These are phyloP conservation scores for Apogon hyalosoma DNA, from an alignment of 2,797 vertebrate species.

Conservation along the genomic window DNA sequence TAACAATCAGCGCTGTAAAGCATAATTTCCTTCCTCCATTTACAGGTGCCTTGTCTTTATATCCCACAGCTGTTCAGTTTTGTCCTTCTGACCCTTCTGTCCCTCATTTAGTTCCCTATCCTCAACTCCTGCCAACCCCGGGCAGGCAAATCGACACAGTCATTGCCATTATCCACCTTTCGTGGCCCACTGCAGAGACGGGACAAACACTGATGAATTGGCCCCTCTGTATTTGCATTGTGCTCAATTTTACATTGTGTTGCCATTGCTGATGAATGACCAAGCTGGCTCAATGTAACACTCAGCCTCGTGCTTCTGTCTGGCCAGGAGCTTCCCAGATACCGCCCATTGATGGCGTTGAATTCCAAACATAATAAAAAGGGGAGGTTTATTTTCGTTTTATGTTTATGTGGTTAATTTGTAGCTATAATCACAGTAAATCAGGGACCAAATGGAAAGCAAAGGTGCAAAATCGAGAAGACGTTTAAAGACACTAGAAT, in stretches of 20 bases:
- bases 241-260: slow-evolving; percentile 67
- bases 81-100: slow-evolving; percentile 43
- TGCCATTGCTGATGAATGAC: slow-evolving; percentile 61
- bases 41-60: slow-evolving; percentile 40
- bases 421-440: neutral
- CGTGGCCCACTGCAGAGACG: slow-evolving; percentile 32
- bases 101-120: slow-evolving; percentile 39
- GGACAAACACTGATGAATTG: slow-evolving; percentile 69
- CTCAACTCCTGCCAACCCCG: slow-evolving; percentile 52
- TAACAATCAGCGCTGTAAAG: slow-evolving; percentile 11
- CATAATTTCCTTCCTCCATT: neutral
- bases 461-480: slow-evolving; percentile 19
- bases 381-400: neutral
- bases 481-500: neutral
- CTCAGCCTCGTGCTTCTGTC: slow-evolving; percentile 37
- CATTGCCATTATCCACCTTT: slow-evolving; percentile 31
- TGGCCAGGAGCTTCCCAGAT: slow-evolving; percentile 24
- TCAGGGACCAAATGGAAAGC: slow-evolving; percentile 1
- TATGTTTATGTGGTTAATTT: slow-evolving; percentile 21
- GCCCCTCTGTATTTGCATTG: slow-evolving; percentile 67
- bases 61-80: slow-evolving; percentile 41
- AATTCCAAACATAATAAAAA: slow-evolving; percentile 10
- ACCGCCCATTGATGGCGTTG: slow-evolving; percentile 2
- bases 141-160: slow-evolving; percentile 53
- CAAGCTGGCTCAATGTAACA: slow-evolving; percentile 24